Evolutionary conservation across 2,797 vertebrate species (phyloP).

Genomic region (Thripadectes ignobilis): DNA sequence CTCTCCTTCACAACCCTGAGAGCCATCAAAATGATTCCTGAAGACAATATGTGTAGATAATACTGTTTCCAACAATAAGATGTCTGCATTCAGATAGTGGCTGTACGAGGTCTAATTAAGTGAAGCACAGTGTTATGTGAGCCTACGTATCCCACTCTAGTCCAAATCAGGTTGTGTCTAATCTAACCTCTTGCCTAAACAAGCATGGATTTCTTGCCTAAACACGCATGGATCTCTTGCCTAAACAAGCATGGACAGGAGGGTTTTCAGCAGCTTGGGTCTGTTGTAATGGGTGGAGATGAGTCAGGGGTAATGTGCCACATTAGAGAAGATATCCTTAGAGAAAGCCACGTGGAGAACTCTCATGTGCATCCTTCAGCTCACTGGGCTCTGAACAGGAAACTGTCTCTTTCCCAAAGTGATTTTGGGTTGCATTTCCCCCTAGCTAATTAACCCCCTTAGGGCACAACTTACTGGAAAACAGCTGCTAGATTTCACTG

Average conservation of each 20-base stretch:
- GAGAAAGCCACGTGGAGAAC: not conserved
- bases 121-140: not conserved
- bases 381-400: not conserved
- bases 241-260: not conserved
- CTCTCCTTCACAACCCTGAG: not conserved
- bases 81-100: not conserved
- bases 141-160: not conserved
- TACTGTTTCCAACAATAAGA: not conserved
- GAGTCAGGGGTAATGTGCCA: not conserved
- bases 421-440: not conserved
- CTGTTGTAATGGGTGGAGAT: not conserved
- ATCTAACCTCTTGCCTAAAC: not conserved
- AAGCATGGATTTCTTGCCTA: not conserved
- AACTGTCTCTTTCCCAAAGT: not conserved
- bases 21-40: not conserved
- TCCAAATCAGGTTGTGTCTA: not conserved
- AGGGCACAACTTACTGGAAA: not conserved
- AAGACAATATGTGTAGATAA: accelerated
- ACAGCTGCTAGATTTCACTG: not conserved
- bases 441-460: not conserved
- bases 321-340: not conserved
- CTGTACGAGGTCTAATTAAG: not conserved
- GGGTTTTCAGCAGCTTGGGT: not conserved
- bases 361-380: not conserved
- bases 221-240: not conserved